These are phyloP conservation scores for Synodontis membranacea DNA, from an alignment of 2,113 vertebrate species.

Conservation along the genomic window DNA sequence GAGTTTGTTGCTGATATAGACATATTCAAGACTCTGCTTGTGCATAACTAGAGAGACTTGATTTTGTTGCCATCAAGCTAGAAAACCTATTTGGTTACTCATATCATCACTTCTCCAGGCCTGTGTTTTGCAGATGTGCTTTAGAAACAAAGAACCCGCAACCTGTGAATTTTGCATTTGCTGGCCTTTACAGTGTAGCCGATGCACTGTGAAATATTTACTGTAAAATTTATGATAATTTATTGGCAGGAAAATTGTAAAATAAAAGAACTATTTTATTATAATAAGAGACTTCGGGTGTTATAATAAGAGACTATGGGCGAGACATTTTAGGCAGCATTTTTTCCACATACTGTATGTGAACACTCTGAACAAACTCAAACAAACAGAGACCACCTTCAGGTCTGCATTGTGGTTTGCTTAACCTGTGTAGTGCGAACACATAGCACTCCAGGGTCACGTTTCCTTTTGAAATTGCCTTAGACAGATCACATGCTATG, in stretches of 20 bases:
- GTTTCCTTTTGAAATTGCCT: too few relatives aligned
- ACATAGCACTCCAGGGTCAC: too few relatives aligned
- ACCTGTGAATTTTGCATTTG: not conserved
- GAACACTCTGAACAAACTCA: too few relatives aligned
- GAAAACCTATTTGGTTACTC: not conserved
- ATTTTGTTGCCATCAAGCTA: not conserved
- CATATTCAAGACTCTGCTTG: not conserved
- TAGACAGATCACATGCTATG: too few relatives aligned
- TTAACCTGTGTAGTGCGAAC: too few relatives aligned
- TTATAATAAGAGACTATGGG: too few relatives aligned
- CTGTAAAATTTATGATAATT: not conserved
- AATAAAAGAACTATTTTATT: too few relatives aligned
- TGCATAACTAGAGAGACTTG: not conserved
- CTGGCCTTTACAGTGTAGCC: not conserved
- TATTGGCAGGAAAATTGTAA: not conserved
- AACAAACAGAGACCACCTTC: too few relatives aligned
- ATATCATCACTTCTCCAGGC: not conserved
- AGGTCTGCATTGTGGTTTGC: too few relatives aligned
- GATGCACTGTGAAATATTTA: not conserved
- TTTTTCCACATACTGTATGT: too few relatives aligned
- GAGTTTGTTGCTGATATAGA: not conserved
- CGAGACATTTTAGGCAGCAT: too few relatives aligned
- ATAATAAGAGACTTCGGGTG: too few relatives aligned
- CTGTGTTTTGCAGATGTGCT: not conserved
- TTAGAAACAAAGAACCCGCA: not conserved